Evolutionary conservation across 2,113 vertebrate species (phyloP).

Genomic region (Cranoglanis bouderius): DNA sequence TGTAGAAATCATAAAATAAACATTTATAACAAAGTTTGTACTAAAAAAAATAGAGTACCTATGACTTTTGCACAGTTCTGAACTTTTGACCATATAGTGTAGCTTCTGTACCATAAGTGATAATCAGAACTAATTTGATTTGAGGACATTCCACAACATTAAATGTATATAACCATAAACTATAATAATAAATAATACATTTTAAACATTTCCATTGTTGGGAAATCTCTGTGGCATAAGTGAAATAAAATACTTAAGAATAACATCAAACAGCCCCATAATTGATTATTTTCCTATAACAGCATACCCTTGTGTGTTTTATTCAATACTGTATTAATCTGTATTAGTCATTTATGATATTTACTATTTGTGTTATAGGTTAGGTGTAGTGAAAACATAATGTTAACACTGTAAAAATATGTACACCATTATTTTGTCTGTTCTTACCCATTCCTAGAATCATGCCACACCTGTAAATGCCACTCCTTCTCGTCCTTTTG

Average conservation of each 20-base stretch:
- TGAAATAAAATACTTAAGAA: too few relatives aligned
- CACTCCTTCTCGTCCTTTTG: slow-evolving; percentile 8
- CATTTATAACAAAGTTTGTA: too few relatives aligned
- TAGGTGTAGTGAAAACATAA: too few relatives aligned
- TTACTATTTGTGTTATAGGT: not conserved
- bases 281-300: not conserved
- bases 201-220: not conserved
- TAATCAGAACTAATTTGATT: not conserved
- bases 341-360: not conserved
- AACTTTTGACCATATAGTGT: not conserved
- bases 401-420: not conserved
- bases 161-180: not conserved
- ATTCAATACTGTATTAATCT: not conserved
- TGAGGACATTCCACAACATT: not conserved
- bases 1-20: too few relatives aligned
- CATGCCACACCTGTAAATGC: not conserved
- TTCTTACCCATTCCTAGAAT: slow-evolving; percentile 3
- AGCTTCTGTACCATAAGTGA: not conserved
- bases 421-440: not conserved
- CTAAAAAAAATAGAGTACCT: too few relatives aligned
- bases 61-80: too few relatives aligned
- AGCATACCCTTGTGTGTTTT: not conserved
- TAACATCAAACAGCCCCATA: too few relatives aligned
- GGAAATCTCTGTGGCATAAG: not conserved
- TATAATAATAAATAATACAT: not conserved